A percentile compares a stretch with the other conserved stretches of the same genome.
These are phyloP conservation scores for Barbus barbus DNA, from an alignment of 2,113 vertebrate genomes.

Conservation along the genomic window DNA sequence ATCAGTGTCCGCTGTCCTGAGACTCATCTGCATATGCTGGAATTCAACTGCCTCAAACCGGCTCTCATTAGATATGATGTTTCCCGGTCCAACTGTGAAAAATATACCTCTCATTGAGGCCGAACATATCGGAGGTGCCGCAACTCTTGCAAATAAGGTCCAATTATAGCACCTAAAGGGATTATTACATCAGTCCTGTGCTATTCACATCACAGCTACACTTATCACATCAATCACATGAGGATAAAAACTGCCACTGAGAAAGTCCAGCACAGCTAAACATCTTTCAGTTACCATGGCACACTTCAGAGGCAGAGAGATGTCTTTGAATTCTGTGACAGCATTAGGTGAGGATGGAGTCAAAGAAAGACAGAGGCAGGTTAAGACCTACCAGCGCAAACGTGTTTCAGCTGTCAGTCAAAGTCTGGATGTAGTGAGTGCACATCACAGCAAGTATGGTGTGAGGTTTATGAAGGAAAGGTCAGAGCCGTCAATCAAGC, in stretches of 20 bases:
- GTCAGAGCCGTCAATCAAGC: constrained; percentile 49
- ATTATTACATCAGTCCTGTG: constrained; percentile 3
- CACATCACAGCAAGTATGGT: neutral
- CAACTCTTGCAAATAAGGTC: neutral
- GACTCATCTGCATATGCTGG: neutral
- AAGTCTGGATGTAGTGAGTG: constrained; percentile 24
- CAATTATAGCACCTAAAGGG: constrained; percentile 1
- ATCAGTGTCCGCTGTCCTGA: neutral
- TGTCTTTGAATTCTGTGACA: neutral
- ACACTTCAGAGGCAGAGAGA: neutral
- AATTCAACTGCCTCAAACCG: neutral
- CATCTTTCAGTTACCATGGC: neutral
- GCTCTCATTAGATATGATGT: neutral
- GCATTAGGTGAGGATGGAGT: neutral
- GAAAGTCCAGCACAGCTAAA: neutral
- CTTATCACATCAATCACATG: constrained; percentile 15
- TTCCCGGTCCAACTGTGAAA: constrained; percentile 20
- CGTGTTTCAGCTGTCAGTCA: constrained; percentile 26
- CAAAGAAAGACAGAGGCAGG: constrained; percentile 12
- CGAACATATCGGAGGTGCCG: neutral
- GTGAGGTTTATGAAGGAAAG: constrained; percentile 30
- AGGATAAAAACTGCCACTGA: neutral
- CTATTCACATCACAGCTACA: neutral
- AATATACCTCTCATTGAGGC: neutral
- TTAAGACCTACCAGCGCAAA: neutral